Base-by-base conservation (phyloP, 2,113 vertebrate species). In the Dicrurus megarhynchus region DNA sequence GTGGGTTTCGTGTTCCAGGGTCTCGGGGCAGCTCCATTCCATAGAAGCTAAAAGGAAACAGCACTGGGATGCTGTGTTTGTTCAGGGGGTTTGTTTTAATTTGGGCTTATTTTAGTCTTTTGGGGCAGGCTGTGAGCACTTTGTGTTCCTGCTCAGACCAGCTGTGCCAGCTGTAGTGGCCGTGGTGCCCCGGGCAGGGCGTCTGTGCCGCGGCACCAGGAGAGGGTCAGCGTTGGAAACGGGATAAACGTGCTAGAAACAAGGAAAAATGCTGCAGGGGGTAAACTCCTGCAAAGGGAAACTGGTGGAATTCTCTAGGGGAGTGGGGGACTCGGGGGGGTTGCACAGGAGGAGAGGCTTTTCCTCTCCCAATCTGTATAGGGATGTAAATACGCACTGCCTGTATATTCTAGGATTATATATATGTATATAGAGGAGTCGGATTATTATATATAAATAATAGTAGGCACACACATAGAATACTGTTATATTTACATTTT, bases 391-490 rank as follows among this genome's bases (percentile, higher is more conserved):
- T 95, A 90, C 0, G 46, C 70, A 28, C 5, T 69, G 77, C 94
- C 89, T 94, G 93, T 90, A 85, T 85, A 91, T 94, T 65, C 63
- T 65, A 76, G 67, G 79, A 27, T 52, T 81, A 73, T 92, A 90
- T 44, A 83, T 95, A 77, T 96, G 95, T 96, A 94, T 75, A 95
- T 96, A 95, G 87, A 67, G 71, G 63, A 88, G 37, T 47, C 68
- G 0, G 74, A 84, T 64, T 78, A 32, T 55, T 77, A 11, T 73
- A 16, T 77, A 81, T 74, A 86, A 88, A 60, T 68, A 73, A 39
- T 42, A 83, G 60, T 49, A 67, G 64, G 57, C n/a, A 79, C 7
- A 23, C 4, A 9, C 56, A 32, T 86, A 90, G 28, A 42, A 41
- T 64, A 87, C 82, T 8, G 69, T 71, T 75, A 27, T 64, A 93